Percentiles rank a stretch among this genome's conserved stretches.
Evolutionary conservation across 1,140 invertebrate genomes (phyloP).

Genomic region (Drosophila orosa): DNA sequence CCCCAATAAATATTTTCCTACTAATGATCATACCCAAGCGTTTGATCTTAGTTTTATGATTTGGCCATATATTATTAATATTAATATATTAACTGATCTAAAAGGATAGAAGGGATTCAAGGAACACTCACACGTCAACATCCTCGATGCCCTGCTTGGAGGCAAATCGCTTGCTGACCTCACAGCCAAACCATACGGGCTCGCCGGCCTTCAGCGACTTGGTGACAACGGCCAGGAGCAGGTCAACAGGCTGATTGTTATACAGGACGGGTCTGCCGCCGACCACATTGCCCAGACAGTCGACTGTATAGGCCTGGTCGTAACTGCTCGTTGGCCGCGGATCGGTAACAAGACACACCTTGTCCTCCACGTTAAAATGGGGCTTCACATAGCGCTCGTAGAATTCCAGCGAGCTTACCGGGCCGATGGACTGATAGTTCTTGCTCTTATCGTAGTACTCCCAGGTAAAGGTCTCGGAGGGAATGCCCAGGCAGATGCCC

Average conservation of each 20-base stretch:
- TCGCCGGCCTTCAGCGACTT: slow-evolving; percentile 92
- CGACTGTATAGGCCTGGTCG: slow-evolving; percentile 92
- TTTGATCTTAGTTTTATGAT: background rate
- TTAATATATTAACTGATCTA: background rate
- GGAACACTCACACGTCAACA: slow-evolving; percentile 88
- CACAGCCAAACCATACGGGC: slow-evolving; percentile 97
- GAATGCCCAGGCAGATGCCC: slow-evolving; percentile 91
- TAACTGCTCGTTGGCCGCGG: slow-evolving; percentile 91
- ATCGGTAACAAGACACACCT: slow-evolving; percentile 94
- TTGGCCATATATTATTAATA: background rate
- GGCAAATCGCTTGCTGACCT: slow-evolving; percentile 92
- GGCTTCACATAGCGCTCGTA: slow-evolving; percentile 92
- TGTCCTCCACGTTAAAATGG: slow-evolving; percentile 92
- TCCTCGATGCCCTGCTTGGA: slow-evolving; percentile 93
- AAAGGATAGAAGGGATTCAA: background rate
- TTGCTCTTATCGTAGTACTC: slow-evolving; percentile 96
- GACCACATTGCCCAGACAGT: slow-evolving; percentile 93
- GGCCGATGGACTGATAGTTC: slow-evolving; percentile 89
- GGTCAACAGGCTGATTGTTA: slow-evolving; percentile 94
- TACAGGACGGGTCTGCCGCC: slow-evolving; percentile 91
- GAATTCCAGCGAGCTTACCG: slow-evolving; percentile 91
- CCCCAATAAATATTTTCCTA: no score
- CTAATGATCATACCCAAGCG: no score
- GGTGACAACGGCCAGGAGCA: slow-evolving; percentile 89
- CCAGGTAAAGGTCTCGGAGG: slow-evolving; percentile 92